Evolutionary conservation across 2,113 vertebrate genomes (phyloP).

Genomic region (Sturnira hondurensis): DNA sequence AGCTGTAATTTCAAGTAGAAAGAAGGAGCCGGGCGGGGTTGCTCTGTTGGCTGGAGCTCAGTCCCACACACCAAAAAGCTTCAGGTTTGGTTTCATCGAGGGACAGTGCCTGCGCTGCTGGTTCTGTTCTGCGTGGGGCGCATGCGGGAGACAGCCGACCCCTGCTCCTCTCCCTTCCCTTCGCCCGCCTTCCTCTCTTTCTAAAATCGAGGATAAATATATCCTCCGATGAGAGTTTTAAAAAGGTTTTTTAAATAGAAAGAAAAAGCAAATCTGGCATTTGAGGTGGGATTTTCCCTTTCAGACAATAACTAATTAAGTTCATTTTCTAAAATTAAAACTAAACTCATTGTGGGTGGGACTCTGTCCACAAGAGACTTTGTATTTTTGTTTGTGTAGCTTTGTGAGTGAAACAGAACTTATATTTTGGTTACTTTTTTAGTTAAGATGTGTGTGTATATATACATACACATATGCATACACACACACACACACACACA

Average conservation of each 20-base stretch:
- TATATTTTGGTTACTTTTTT: background rate
- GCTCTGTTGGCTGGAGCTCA: too few relatives aligned
- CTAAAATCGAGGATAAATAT: too few relatives aligned
- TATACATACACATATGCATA: too few relatives aligned
- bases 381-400: background rate
- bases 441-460: background rate
- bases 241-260: background rate
- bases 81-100: too few relatives aligned
- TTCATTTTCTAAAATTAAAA: background rate
- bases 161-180: too few relatives aligned
- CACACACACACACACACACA: too few relatives aligned
- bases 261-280: background rate
- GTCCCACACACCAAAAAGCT: too few relatives aligned
- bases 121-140: too few relatives aligned
- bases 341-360: background rate
- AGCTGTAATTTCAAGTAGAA: background rate
- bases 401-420: background rate
- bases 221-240: too few relatives aligned
- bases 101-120: too few relatives aligned
- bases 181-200: too few relatives aligned
- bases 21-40: background rate
- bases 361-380: background rate
- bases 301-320: background rate
- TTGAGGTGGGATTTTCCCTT: background rate
- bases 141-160: too few relatives aligned